phyloP scores from a whole-genome alignment of 64 coral and sea anemone species.

The Cladopsammia gracilis region DNA sequence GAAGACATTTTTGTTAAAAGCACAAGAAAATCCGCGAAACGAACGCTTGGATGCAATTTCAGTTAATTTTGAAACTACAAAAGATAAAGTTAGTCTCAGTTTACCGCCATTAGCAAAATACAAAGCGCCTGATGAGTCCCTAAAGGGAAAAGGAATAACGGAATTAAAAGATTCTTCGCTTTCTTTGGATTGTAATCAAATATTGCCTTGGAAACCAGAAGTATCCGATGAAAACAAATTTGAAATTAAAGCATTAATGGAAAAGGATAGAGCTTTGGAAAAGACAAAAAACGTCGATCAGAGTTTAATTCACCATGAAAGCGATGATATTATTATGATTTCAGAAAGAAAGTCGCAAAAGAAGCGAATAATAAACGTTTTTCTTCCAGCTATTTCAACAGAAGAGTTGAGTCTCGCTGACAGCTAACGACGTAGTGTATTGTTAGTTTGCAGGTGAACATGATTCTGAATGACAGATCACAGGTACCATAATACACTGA shows the following conservation, averaged over 20 bases:
- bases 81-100: not conserved
- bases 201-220: constrained; percentile 14
- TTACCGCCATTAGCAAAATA: constrained; percentile 3
- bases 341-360: not conserved
- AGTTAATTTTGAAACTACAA: not conserved
- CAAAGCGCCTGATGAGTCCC: not conserved
- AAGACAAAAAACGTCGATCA: not conserved
- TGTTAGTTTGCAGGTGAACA: constrained; percentile 10
- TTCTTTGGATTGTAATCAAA: not conserved
- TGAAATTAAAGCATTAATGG: not conserved
- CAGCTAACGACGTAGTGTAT: not conserved
- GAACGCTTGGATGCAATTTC: not conserved
- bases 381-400: constrained; percentile 19
- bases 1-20: not conserved
- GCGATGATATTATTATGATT: not conserved
- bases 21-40: not conserved
- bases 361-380: constrained; percentile 24
- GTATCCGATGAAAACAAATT: not conserved
- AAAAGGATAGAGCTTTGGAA: not conserved
- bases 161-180: not conserved
- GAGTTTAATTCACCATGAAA: not conserved
- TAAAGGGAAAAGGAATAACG: not conserved
- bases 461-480: not conserved
- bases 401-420: not conserved
- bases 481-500: no score